Conservation (phyloP, 2,113 vertebrate species). For the Ictalurus punctatus region DNA sequence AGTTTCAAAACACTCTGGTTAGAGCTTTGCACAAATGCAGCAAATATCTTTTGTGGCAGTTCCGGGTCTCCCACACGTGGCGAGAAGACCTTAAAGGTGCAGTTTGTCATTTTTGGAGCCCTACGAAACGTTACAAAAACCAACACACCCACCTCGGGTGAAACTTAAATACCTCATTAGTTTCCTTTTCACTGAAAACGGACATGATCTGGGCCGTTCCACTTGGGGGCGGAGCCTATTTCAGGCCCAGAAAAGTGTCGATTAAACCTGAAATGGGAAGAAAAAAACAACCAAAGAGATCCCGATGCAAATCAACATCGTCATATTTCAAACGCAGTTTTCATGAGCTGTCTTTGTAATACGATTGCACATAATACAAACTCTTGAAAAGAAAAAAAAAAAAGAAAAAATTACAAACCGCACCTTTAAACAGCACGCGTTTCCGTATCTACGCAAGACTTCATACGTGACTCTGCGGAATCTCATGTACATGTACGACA, state of each 20-base stretch:
- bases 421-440: background rate
- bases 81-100: background rate
- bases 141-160: background rate
- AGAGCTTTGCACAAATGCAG: conserved; percentile 45
- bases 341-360: background rate
- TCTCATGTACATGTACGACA: background rate
- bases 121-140: background rate
- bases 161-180: background rate
- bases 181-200: background rate
- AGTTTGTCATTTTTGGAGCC: background rate
- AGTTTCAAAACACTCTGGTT: background rate
- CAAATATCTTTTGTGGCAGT: conserved; percentile 47
- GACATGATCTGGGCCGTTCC: background rate
- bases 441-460: background rate
- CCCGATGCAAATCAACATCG: background rate
- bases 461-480: background rate
- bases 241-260: background rate
- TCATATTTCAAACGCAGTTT: background rate
- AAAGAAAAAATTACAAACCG: background rate
- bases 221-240: background rate
- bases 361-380: background rate
- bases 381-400: no score
- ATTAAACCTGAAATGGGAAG: background rate
- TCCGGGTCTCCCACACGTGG: background rate
- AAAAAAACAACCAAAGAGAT: background rate